phyloP scores from a whole-genome alignment of 2,797 vertebrate species.

The Pseudochirops cupreus region DNA sequence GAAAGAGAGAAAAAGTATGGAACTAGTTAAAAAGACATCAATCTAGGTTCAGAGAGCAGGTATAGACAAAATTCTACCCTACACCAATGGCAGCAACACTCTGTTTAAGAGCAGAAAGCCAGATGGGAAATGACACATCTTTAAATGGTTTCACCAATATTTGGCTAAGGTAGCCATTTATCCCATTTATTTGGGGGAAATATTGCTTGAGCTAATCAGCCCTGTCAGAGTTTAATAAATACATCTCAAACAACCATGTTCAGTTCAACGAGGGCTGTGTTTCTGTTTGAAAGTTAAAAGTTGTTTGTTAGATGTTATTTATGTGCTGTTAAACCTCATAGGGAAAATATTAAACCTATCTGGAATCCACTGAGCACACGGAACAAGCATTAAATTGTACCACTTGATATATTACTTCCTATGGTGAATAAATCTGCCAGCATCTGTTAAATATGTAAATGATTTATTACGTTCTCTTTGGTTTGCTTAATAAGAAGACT shows the following conservation, averaged over 20 bases:
- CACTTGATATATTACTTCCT: slow-evolving; percentile 75
- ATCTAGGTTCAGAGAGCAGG: not conserved
- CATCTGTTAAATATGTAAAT: slow-evolving; percentile 60
- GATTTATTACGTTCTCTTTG: slow-evolving; percentile 70
- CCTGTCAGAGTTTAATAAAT: not conserved
- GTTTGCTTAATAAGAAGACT: slow-evolving; percentile 56
- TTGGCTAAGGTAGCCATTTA: slow-evolving; percentile 6
- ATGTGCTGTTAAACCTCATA: slow-evolving; percentile 66
- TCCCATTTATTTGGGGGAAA: slow-evolving; percentile 17
- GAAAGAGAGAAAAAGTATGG: not conserved
- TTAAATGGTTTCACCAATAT: not conserved
- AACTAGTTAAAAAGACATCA: not conserved
- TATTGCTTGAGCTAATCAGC: slow-evolving; percentile 8
- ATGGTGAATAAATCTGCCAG: slow-evolving; percentile 58
- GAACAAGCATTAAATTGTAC: slow-evolving; percentile 65
- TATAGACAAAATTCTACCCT: slow-evolving; percentile 31
- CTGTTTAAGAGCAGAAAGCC: slow-evolving; percentile 8
- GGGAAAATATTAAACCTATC: slow-evolving; percentile 70
- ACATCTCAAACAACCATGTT: slow-evolving; percentile 36
- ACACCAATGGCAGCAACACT: not conserved
- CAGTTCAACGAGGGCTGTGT: not conserved
- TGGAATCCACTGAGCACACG: slow-evolving; percentile 43
- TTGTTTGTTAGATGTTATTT: slow-evolving; percentile 67
- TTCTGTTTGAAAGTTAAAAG: slow-evolving; percentile 63
- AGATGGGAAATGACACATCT: not conserved